Conservation (phyloP, 2,888 invertebrate species). For the Plusia festucae region DNA sequence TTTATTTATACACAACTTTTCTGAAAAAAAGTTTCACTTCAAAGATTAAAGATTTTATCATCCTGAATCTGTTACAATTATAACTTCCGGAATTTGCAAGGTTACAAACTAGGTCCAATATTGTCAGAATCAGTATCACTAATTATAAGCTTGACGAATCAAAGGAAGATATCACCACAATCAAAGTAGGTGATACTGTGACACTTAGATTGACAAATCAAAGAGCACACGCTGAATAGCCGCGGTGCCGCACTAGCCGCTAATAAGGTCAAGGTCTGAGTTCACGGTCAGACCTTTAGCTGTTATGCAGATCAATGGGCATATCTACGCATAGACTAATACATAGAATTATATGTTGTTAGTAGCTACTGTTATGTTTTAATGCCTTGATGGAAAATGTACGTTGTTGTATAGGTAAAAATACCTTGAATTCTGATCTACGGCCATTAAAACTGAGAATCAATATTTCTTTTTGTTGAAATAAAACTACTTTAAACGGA, state of each 20-base stretch:
- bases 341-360: not conserved
- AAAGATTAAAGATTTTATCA: no score
- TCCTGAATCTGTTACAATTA: no score
- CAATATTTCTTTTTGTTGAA: no score
- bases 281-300: not conserved
- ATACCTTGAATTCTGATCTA: no score
- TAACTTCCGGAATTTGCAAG: not conserved
- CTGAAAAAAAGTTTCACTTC: not conserved
- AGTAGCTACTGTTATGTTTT: not conserved
- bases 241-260: constrained; percentile 4
- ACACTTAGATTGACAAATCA: constrained; percentile 1
- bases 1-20: no score
- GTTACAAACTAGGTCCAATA: not conserved
- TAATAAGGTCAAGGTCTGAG: constrained; percentile 1
- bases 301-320: not conserved
- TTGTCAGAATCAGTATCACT: not conserved
- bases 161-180: not conserved
- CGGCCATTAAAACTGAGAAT: no score
- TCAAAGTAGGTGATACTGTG: no score
- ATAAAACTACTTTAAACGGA: no score
- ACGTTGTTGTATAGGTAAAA: no score
- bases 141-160: not conserved
- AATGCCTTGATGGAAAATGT: no score
- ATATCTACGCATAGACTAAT: not conserved
- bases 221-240: not conserved